A percentile compares a stretch with the other conserved stretches of the same genome.
phyloP scores from a whole-genome alignment of 2,113 vertebrate species.

The Pituophis catenifer region DNA sequence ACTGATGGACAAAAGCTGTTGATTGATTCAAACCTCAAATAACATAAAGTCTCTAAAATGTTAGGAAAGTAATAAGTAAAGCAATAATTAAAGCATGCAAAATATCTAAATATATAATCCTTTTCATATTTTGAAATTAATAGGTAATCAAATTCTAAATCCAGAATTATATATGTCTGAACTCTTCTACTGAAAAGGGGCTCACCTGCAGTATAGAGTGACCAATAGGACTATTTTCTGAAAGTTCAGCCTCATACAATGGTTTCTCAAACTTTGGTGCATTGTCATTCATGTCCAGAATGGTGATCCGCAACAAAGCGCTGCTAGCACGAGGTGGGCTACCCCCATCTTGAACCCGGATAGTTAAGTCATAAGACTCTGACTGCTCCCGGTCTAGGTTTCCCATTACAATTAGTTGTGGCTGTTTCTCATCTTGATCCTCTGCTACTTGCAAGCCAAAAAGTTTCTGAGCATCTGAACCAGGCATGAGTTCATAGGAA shows the following conservation, averaged over 20 bases:
- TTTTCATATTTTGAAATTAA: slow-evolving; percentile 7
- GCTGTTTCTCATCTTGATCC: slow-evolving; percentile 88
- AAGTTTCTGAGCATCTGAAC: slow-evolving; percentile 82
- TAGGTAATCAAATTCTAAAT: background rate
- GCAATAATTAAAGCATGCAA: background rate
- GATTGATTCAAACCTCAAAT: background rate
- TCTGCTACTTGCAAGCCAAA: slow-evolving; percentile 91
- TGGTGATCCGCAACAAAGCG: slow-evolving; percentile 87
- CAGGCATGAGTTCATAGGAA: slow-evolving; percentile 84
- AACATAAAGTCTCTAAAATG: background rate
- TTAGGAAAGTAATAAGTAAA: background rate
- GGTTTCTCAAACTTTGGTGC: slow-evolving; percentile 87
- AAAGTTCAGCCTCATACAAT: slow-evolving; percentile 86
- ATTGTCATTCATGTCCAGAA: slow-evolving; percentile 95
- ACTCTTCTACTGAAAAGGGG: background rate
- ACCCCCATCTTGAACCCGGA: slow-evolving; percentile 92
- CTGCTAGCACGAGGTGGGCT: slow-evolving; percentile 84
- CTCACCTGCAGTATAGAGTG: slow-evolving; percentile 95
- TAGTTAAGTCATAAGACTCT: slow-evolving; percentile 94
- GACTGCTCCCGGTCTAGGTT: slow-evolving; percentile 90
- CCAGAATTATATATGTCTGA: background rate
- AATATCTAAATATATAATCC: background rate
- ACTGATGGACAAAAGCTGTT: background rate
- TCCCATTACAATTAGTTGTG: slow-evolving; percentile 92
- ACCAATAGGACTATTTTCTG: slow-evolving; percentile 89